Evolutionary conservation across 2,113 vertebrate genomes (phyloP), one percentile per base, ranked within the genome.

Genomic region (Caranx melampygus): DNA sequence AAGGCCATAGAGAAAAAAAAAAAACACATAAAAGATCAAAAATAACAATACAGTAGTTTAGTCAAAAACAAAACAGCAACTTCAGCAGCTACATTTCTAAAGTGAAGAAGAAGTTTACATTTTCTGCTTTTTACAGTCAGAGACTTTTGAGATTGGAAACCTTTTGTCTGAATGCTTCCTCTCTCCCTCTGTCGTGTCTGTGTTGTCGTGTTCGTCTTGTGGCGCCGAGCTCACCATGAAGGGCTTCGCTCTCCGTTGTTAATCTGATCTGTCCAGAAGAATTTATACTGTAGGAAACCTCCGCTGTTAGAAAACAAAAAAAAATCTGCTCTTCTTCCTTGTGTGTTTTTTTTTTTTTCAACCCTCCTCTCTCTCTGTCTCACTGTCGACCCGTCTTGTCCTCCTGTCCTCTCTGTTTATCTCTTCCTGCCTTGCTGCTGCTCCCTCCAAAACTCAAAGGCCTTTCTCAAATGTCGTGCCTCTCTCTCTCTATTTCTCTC

Each of bases 381-480:
- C 71, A 12, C 58, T 37, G 42, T 72, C 20, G 7, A 45, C 55
- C 54, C 16, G 55, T 68, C 61, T 62, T 14, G 51, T 72, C 75
- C 69, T 62, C 74, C 34, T 47, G 59, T 52, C 66, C 66, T 47
- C 47, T 70, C 33, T 10, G 51, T 85, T 78, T 49, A 72, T 81
- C 77, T 73, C 54, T 65, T 72, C 57, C 75, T 62, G 74, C 59
- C 76, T 81, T 55, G 70, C 81, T 86, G 86, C 90, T 86, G 83
- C 84, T 79, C 83, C 82, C 72, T 60, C 49, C 31, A 18, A 82
- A 87, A 88, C 88, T 90, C 75, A 80, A 92, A 90, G 89, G 92
- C 91, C 92, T 93, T 92, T 93, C 83, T 92, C 81, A 75, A 58
- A 91, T 89, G 87, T 61, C 13, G 92, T 92, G 93, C 90, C 93